Percentiles rank a stretch among this genome's conserved stretches.
phyloP scores from a whole-genome alignment of 2,888 invertebrate genomes.

The Amphipoea lucens region DNA sequence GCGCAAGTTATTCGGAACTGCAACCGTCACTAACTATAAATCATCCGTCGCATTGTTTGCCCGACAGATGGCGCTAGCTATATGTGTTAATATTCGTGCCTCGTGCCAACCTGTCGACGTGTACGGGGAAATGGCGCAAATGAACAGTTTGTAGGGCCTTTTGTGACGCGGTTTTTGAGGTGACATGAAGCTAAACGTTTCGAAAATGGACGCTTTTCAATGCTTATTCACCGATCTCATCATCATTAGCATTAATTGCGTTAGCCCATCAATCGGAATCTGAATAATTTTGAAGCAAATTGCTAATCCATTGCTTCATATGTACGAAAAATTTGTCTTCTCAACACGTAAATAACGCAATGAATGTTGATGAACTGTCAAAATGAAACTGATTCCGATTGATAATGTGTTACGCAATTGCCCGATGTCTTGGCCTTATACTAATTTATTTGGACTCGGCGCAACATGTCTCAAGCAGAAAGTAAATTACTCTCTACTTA shows the following conservation, averaged over 20 bases:
- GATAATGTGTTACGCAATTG: no score
- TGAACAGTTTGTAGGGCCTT: constrained; percentile 48
- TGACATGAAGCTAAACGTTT: not conserved
- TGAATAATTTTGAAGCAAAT: no score
- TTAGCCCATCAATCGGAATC: no score
- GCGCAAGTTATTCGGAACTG: constrained; percentile 56
- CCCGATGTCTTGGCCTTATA: not conserved
- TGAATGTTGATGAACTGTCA: no score
- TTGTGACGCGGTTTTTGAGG: not conserved
- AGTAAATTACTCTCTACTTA: not conserved
- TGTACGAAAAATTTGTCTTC: no score
- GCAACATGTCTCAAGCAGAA: not conserved
- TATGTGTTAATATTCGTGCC: constrained; percentile 70
- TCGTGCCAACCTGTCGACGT: constrained; percentile 67
- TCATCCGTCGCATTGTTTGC: constrained; percentile 70
- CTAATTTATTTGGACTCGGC: not conserved
- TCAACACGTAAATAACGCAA: no score
- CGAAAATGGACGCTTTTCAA: not conserved
- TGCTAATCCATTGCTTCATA: no score
- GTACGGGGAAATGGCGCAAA: constrained; percentile 34
- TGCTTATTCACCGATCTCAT: no score
- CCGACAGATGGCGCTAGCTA: constrained; percentile 58
- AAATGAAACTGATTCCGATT: no score
- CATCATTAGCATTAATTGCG: not conserved
- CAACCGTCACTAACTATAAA: constrained; percentile 62